Percentiles rank a stretch among this genome's conserved stretches.
Conservation (phyloP, 2,113 vertebrate species). For the Thalassarche chlororhynchos region DNA sequence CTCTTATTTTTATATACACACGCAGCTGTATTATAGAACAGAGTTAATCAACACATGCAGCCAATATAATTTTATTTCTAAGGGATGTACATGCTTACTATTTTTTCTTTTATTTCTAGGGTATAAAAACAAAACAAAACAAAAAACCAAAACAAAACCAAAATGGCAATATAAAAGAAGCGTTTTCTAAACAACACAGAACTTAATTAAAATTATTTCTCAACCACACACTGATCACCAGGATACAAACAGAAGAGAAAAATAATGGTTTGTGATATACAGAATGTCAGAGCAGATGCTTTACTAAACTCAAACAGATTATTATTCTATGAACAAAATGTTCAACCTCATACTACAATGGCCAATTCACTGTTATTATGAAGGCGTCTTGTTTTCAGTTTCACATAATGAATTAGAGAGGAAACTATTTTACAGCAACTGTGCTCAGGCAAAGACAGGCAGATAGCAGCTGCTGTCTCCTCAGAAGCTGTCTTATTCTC, state of each 20-base stretch:
- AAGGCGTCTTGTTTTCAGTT: not conserved
- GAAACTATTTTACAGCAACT: not conserved
- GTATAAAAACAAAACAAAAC: not conserved
- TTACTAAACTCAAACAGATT: not conserved
- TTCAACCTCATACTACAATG: not conserved
- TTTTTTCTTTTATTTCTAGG: not conserved
- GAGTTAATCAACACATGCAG: not conserved
- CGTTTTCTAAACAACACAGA: not conserved
- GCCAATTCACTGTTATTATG: not conserved
- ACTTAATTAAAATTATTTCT: slow-evolving; percentile 7
- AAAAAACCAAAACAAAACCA: not conserved
- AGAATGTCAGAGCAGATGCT: not conserved
- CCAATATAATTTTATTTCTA: not conserved
- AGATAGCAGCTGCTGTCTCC: not conserved
- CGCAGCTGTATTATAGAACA: not conserved
- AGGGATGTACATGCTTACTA: not conserved
- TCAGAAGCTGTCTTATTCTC: not conserved
- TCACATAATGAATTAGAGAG: not conserved
- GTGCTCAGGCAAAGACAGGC: not conserved
- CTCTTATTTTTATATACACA: not conserved
- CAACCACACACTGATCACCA: not conserved
- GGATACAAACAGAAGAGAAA: not conserved
- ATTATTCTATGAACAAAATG: not conserved
- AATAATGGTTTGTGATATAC: not conserved
- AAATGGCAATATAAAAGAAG: not conserved